A percentile compares a stretch with the other conserved stretches of the same genome.
phyloP scores from a whole-genome alignment of 2,797 vertebrate species.

The Podarcis lilfordi region DNA sequence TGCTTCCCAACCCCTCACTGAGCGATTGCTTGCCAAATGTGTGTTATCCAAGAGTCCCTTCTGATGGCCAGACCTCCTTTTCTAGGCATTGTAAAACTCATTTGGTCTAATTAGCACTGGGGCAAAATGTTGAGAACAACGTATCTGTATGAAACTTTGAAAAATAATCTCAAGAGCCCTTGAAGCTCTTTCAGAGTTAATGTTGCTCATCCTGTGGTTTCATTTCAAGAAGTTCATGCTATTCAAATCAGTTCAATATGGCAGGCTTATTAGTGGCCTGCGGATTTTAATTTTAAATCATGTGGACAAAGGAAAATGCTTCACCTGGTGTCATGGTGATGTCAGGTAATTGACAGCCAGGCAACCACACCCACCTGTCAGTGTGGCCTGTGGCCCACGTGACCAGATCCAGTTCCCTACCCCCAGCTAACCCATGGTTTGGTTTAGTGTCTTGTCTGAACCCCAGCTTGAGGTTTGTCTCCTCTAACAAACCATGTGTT shows the following conservation, averaged over 20 bases:
- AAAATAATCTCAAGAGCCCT: not conserved
- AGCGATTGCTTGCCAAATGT: not conserved
- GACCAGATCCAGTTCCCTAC: too few relatives aligned
- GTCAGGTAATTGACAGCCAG: not conserved
- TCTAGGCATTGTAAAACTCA: not conserved
- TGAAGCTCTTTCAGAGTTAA: not conserved
- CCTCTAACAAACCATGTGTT: too few relatives aligned
- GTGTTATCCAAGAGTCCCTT: not conserved
- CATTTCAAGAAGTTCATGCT: not conserved
- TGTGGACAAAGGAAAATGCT: not conserved
- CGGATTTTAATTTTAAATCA: not conserved
- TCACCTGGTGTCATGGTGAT: not conserved
- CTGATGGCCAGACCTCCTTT: not conserved
- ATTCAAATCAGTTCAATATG: not conserved
- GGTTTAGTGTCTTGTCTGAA: too few relatives aligned
- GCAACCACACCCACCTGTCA: too few relatives aligned
- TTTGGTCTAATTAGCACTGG: conserved; percentile 16
- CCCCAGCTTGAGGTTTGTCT: too few relatives aligned
- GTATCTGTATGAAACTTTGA: conserved; percentile 9
- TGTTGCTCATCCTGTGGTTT: conserved; percentile 5
- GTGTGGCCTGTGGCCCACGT: too few relatives aligned
- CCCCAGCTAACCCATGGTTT: too few relatives aligned
- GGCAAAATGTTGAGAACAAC: not conserved
- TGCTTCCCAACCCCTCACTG: not conserved
- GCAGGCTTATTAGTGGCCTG: not conserved